phyloP scores from a whole-genome alignment of 2,888 invertebrate species.

The Chrysotoxum bicinctum region DNA sequence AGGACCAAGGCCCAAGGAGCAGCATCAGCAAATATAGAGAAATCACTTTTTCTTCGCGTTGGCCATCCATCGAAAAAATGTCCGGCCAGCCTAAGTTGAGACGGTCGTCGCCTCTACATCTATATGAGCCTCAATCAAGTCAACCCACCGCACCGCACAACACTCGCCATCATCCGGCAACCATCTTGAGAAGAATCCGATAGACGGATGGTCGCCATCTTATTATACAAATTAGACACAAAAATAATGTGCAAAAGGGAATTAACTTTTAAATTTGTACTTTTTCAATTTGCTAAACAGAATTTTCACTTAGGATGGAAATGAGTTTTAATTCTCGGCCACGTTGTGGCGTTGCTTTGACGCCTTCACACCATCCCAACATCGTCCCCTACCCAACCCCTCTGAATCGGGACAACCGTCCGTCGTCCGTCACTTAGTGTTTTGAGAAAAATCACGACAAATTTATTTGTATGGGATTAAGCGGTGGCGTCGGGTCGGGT shows the following conservation, averaged over 20 bases:
- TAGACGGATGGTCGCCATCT: constrained; percentile 65
- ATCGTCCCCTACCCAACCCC: background rate
- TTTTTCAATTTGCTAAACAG: constrained; percentile 71
- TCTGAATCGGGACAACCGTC: background rate
- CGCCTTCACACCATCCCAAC: constrained; percentile 12
- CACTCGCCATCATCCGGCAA: background rate
- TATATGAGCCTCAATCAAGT: background rate
- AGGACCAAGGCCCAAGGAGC: constrained; percentile 16
- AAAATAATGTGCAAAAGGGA: constrained; percentile 70
- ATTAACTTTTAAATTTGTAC: constrained; percentile 71
- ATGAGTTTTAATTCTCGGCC: constrained; percentile 57
- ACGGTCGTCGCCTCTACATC: background rate
- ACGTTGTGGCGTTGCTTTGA: constrained; percentile 18
- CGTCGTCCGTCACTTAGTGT: background rate
- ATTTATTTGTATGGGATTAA: constrained; percentile 65
- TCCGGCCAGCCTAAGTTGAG: background rate
- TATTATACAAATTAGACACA: constrained; percentile 71
- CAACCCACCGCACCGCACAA: background rate
- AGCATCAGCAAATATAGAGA: constrained; percentile 59
- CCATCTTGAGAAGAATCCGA: constrained; percentile 51
- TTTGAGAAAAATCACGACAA: constrained; percentile 60
- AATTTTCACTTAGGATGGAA: constrained; percentile 70
- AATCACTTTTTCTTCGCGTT: constrained; percentile 22
- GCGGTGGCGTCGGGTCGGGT: background rate
- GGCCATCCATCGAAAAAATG: constrained; percentile 7